phyloP scores from a whole-genome alignment of 2,113 vertebrate species.

The Pimephales promelas region DNA sequence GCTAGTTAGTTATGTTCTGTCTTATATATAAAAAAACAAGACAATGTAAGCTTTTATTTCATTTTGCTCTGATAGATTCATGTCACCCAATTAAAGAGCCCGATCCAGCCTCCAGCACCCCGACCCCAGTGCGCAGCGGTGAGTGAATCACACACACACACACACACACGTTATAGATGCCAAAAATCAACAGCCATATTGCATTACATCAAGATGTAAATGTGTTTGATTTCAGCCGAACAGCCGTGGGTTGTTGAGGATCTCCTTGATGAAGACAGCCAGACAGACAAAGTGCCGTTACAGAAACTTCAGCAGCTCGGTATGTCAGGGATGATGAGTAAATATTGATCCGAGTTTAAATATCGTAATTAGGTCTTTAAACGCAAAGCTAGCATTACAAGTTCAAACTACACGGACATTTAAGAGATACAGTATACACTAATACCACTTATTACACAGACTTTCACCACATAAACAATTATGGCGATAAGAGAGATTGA shows the following conservation, averaged over 20 bases:
- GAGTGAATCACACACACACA: neutral
- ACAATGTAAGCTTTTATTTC: neutral
- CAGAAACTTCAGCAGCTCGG: conserved; percentile 83
- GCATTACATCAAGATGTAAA: too few relatives aligned
- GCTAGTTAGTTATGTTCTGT: neutral
- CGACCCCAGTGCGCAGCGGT: conserved; percentile 18
- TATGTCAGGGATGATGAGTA: conserved; percentile 58
- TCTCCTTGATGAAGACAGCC: conserved; percentile 80
- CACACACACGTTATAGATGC: too few relatives aligned
- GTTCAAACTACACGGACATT: too few relatives aligned
- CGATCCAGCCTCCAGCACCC: neutral
- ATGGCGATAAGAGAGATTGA: too few relatives aligned
- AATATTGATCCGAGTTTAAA: too few relatives aligned
- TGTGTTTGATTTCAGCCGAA: conserved; percentile 48
- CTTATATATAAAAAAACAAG: neutral
- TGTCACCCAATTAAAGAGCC: conserved; percentile 63
- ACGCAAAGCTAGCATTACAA: too few relatives aligned
- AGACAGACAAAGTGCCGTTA: conserved; percentile 83
- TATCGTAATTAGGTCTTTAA: too few relatives aligned
- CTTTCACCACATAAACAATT: too few relatives aligned
- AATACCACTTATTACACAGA: too few relatives aligned
- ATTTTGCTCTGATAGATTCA: conserved; percentile 54
- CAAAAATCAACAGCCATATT: too few relatives aligned
- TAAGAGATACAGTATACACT: too few relatives aligned
- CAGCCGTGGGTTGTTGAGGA: conserved; percentile 71